These are phyloP conservation scores for Drosophila barbarae DNA, from an alignment of 2,888 invertebrate species.

Conservation along the genomic window DNA sequence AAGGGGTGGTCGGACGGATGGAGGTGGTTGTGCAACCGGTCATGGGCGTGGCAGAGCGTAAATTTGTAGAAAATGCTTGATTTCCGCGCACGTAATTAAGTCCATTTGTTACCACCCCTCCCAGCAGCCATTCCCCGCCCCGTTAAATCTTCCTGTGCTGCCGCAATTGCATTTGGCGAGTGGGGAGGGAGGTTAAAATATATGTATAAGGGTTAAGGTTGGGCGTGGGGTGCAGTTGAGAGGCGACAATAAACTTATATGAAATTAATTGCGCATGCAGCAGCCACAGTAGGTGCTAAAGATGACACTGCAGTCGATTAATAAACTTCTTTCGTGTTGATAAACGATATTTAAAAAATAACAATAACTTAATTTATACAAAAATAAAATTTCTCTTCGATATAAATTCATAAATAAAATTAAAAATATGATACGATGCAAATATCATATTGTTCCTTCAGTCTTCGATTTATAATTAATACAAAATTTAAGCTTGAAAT, in stretches of 20 bases:
- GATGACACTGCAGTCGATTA: constrained; percentile 6
- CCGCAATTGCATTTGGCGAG: constrained; percentile 53
- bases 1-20: constrained; percentile 24
- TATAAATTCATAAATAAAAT: background rate
- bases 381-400: background rate
- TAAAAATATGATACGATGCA: rapidly evolving
- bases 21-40: constrained; percentile 24
- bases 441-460: background rate
- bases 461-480: background rate
- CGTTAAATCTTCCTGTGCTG: constrained; percentile 22
- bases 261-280: constrained; percentile 74
- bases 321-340: background rate
- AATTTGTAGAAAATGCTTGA: constrained; percentile 74
- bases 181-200: constrained; percentile 4
- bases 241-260: constrained; percentile 75
- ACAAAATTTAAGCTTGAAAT: background rate
- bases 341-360: background rate
- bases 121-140: background rate
- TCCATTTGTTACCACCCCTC: constrained; percentile 62
- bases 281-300: constrained; percentile 37
- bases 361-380: background rate
- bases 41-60: constrained; percentile 52
- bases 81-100: constrained; percentile 74
- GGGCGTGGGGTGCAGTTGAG: constrained; percentile 44
- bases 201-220: constrained; percentile 8